These are phyloP conservation scores for Delia radicum DNA, from an alignment of 1,140 invertebrate genomes.

Conservation along the genomic window DNA sequence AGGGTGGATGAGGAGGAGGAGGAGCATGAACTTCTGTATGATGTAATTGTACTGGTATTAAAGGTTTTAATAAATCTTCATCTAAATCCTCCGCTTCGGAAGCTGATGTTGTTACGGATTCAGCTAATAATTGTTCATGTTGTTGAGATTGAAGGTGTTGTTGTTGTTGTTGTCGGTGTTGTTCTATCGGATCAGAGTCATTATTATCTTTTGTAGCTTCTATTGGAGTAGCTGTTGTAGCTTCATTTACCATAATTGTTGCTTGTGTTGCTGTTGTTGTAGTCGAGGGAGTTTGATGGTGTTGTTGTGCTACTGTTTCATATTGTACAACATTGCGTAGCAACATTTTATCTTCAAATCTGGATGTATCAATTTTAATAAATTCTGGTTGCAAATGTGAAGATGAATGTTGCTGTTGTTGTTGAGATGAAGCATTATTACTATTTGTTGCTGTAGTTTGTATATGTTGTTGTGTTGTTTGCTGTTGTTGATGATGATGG, in stretches of 20 bases:
- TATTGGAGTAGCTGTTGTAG: slow-evolving; percentile 27
- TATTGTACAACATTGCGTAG: slow-evolving; percentile 52
- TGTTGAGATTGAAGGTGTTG: slow-evolving; percentile 25
- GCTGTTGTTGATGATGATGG: slow-evolving; percentile 24
- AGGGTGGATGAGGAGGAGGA: slow-evolving; percentile 27
- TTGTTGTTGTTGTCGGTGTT: slow-evolving; percentile 28
- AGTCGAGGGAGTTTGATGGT: background rate
- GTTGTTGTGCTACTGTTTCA: slow-evolving; percentile 23
- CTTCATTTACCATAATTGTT: background rate
- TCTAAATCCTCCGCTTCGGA: slow-evolving; percentile 1
- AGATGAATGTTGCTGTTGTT: slow-evolving; percentile 8
- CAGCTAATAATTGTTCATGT: background rate
- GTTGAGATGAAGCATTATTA: background rate
- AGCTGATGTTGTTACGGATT: background rate
- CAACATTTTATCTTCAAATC: slow-evolving; percentile 48
- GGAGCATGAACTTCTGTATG: slow-evolving; percentile 19
- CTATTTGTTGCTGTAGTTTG: background rate
- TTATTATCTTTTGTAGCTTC: slow-evolving; percentile 31
- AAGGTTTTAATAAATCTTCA: background rate
- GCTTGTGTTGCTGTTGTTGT: background rate
- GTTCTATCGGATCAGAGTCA: background rate
- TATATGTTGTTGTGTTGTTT: slow-evolving; percentile 11
- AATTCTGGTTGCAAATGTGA: slow-evolving; percentile 38
- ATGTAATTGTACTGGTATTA: too few relatives aligned
- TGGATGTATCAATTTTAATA: slow-evolving; percentile 49